Base-by-base conservation (phyloP, 2,888 invertebrate species). In the Nomada lathburiana region DNA sequence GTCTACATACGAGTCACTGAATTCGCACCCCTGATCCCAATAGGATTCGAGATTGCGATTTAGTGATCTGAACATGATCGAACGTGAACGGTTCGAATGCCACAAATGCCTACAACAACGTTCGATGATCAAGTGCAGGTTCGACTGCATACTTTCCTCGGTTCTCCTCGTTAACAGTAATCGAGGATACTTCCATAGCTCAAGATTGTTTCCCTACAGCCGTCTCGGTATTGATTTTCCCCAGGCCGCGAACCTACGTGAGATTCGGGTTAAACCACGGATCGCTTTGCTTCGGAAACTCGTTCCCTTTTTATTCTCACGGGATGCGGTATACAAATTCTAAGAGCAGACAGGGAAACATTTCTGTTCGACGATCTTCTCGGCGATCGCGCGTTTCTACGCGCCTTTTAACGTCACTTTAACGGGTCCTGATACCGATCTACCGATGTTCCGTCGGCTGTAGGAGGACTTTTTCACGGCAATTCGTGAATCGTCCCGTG, bases 381-480 rank as follows among this genome's bases (percentile, higher is more conserved):
- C 20, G 44, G 5, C n/a, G 57, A 60, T n/a, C 80, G 60, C 52
- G 71, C 63, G 26, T 62, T 72, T 42, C 60, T 36, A 13, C 69
- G 53, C 70, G 76, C 83, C 89, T 91, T 89, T 90, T 90, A 91
- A 90, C 89, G 86, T 86, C 88, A 84, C 88, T 90, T 91, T 89
- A 91, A 91, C 89, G 78, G 84, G 64, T 68, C 57, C 23, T 71
- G 91, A 91, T 91, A 90, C 71, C 80, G 81, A 91, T 91, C 91
- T 89, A 55, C 69, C 84, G 60, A 77, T 57, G 26, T 67, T 42
- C 62, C 62, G 18, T 59, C 55, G 26, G 26, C 36, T 57, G 29
- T 18, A 18, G 11, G 59, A 20, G 52, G 55, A 62, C 23, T 50
- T 70, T 80, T 82, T 53, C 76, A 76, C 72, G 69, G 53, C 47